A percentile compares a stretch with the other conserved stretches of the same genome.
Conservation (phyloP, 2,888 invertebrate species). For the Epirrhoe tristata region DNA sequence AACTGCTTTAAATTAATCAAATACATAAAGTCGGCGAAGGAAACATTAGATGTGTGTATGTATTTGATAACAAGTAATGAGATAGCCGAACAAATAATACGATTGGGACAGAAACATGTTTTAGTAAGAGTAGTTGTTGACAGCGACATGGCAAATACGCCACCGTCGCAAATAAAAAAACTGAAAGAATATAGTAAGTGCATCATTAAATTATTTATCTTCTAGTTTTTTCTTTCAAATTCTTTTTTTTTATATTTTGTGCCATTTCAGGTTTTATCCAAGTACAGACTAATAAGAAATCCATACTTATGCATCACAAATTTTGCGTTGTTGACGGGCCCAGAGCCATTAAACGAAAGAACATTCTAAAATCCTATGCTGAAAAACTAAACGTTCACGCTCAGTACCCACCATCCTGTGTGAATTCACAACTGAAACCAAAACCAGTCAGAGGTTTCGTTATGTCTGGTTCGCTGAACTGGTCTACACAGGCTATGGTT, state of each 20-base stretch:
- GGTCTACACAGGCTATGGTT: constrained; percentile 89
- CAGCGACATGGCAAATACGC: constrained; percentile 79
- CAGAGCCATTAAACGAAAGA: constrained; percentile 73
- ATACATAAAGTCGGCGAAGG: constrained; percentile 79
- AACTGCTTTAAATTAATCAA: constrained; percentile 80
- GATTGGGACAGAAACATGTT: constrained; percentile 78
- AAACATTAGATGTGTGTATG: constrained; percentile 81
- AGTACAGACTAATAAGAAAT: constrained; percentile 77
- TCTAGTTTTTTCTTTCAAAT: too few relatives aligned
- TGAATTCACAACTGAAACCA: constrained; percentile 55
- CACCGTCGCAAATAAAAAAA: constrained; percentile 78
- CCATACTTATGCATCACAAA: constrained; percentile 92
- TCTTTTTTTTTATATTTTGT: neutral
- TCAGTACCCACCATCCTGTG: constrained; percentile 54
- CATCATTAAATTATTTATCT: neutral
- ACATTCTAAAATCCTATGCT: constrained; percentile 67
- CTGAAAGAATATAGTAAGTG: constrained; percentile 77
- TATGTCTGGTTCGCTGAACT: constrained; percentile 91
- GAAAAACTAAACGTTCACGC: constrained; percentile 76
- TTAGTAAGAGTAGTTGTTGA: constrained; percentile 79
- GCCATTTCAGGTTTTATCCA: constrained; percentile 73
- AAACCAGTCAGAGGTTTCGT: constrained; percentile 77
- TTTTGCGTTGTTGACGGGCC: constrained; percentile 89
- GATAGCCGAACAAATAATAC: constrained; percentile 78
- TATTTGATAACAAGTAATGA: constrained; percentile 80